Evolutionary conservation across 2,888 invertebrate species (phyloP).

Genomic region (Agriopis aurantiaria): DNA sequence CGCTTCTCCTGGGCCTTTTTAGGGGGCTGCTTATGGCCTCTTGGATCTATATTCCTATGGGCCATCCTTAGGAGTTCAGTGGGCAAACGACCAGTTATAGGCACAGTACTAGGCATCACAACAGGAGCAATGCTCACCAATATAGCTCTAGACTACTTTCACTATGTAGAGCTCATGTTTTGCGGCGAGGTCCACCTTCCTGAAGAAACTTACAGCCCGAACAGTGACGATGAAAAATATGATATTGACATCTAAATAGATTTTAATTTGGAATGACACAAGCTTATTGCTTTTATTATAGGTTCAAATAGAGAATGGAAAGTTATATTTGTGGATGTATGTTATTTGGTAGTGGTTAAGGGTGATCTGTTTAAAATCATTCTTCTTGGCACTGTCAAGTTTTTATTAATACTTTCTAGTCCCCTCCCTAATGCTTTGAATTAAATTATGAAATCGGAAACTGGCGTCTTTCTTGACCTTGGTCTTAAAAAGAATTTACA

Average conservation of each 20-base stretch:
- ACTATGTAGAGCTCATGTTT: conserved; percentile 87
- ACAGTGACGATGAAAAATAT: conserved; percentile 85
- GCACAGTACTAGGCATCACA: conserved; percentile 89
- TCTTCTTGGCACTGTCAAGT: conserved; percentile 48
- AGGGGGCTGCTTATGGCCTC: conserved; percentile 93
- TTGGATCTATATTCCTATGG: conserved; percentile 96
- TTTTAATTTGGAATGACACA: conserved; percentile 26
- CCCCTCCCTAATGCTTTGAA: conserved; percentile 54
- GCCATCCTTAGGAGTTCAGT: conserved; percentile 93
- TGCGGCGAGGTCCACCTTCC: conserved; percentile 82
- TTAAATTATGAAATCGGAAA: conserved; percentile 31
- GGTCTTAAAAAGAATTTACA: background rate
- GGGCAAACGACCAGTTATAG: conserved; percentile 89
- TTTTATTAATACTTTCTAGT: conserved; percentile 53
- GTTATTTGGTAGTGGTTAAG: conserved; percentile 55
- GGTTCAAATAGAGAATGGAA: conserved; percentile 32
- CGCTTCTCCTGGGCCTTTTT: conserved; percentile 90
- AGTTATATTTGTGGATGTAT: conserved; percentile 46
- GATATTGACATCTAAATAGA: conserved; percentile 77
- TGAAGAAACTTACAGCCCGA: conserved; percentile 78
- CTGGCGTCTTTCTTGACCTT: conserved; percentile 16
- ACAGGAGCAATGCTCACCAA: conserved; percentile 89
- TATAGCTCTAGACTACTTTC: conserved; percentile 88
- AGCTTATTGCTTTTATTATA: conserved; percentile 44
- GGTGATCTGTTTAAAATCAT: conserved; percentile 27